Evolutionary conservation across 2,113 vertebrate species (phyloP), one percentile per base, ranked within the genome.

Genomic region (western clawed frog (Xenopus tropicalis)): DNA sequence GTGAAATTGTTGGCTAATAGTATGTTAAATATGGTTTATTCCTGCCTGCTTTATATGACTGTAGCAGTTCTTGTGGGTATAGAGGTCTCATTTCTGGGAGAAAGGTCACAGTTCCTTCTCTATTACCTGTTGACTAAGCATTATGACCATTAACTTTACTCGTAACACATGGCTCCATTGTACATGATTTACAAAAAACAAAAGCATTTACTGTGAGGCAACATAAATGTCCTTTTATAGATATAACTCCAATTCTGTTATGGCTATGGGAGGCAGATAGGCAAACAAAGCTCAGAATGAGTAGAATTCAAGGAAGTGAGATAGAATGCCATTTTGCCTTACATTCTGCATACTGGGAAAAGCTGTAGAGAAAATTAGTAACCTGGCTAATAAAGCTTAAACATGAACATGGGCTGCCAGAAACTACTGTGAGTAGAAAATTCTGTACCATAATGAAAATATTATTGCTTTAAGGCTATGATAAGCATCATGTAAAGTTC

Each of bases 91-190:
- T 24, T 20, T 14, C 13, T 8, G n/a, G 44, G 62, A 23, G 14
- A 57, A 25, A 58, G 37, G 16, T 66, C 62, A 25, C 16, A 56
- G 22, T 2, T 65, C 37, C 11, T 44, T 19, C n/a, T 43, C 6
- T 20, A 64, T 61, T 52, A 71, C 59, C 44, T 72, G 61, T 54
- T 72, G 9, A 37, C 37, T n/a, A 48, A 63, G 59, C 21, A 4
- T 52, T 8, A 14, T 46, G 56, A 61, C 61, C 70, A 24, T 43
- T 44, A 21, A 21, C 20, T 21, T 51, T 66, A 43, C 29, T 14
- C 11, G 3, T 23, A 11, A 9, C 29, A 48, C 14, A 17, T 66
- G 64, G 29, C 64, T 66, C 64, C 42, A 23, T n/a, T 37, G 19
- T 44, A 44, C 6, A 17, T 65, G 9, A 65, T 44, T 65, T 13